phyloP scores from a whole-genome alignment of 2,888 invertebrate species.

The Stenichneumon culpator region DNA sequence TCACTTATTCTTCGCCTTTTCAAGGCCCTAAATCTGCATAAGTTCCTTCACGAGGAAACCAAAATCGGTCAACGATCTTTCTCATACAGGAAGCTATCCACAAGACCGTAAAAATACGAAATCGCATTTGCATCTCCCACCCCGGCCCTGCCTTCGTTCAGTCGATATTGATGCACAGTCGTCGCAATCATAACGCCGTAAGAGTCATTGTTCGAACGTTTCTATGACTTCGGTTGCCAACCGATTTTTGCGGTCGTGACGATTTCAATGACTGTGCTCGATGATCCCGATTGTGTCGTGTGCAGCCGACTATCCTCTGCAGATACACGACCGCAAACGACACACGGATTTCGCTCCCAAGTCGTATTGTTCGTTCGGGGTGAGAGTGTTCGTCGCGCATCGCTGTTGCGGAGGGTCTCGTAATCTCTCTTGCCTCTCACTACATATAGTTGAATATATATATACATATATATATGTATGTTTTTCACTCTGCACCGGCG shows the following conservation, averaged over 20 bases:
- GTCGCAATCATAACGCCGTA: constrained; percentile 27
- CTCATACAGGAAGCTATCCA: too few species aligned
- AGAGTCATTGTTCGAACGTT: constrained; percentile 23
- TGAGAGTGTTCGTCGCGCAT: constrained; percentile 49
- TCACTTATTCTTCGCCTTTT: too few species aligned
- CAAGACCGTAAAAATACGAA: too few species aligned
- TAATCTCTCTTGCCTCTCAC: constrained; percentile 40
- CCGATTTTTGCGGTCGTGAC: constrained; percentile 14
- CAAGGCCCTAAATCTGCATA: too few species aligned
- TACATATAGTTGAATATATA: background rate
- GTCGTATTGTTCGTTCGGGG: constrained; percentile 49
- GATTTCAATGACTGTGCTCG: constrained; percentile 49
- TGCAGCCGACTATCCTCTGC: constrained; percentile 14
- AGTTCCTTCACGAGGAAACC: too few species aligned
- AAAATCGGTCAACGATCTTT: too few species aligned
- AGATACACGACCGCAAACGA: constrained; percentile 6
- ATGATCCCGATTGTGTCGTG: constrained; percentile 27
- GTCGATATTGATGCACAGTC: background rate
- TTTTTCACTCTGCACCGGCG: constrained; percentile 20
- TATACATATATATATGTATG: constrained; percentile 10
- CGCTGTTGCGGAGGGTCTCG: constrained; percentile 41
- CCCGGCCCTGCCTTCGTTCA: background rate
- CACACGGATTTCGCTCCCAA: constrained; percentile 16
- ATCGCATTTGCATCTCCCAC: too few species aligned
- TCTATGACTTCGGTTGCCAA: background rate